Evolutionary conservation across 2,888 invertebrate genomes (phyloP).

Genomic region (Sinotaia quadrata): DNA sequence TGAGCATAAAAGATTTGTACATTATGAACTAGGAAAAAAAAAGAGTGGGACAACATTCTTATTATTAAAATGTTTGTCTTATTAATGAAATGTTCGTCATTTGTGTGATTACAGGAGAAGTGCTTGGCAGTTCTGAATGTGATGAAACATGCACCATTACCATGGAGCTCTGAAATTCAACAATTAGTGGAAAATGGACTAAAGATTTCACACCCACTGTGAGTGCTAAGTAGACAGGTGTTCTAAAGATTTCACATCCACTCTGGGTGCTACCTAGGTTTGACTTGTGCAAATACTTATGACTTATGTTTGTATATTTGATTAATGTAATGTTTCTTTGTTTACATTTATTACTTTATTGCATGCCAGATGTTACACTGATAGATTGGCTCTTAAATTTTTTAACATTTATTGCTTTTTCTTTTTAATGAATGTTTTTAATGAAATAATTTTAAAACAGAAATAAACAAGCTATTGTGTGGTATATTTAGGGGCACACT

Average conservation of each 20-base stretch:
- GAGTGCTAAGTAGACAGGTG: slow-evolving; percentile 31
- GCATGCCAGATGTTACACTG: neutral
- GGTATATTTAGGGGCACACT: no score
- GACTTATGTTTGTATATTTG: neutral
- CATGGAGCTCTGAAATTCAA: slow-evolving; percentile 59
- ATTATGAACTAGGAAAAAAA: no score
- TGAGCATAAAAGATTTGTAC: no score
- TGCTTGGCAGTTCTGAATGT: slow-evolving; percentile 59
- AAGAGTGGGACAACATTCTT: no score
- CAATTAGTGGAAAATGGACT: slow-evolving; percentile 56
- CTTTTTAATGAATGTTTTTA: no score
- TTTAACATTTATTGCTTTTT: neutral
- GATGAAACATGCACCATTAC: slow-evolving; percentile 61
- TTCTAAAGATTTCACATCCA: slow-evolving; percentile 54
- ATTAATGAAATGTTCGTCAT: no score
- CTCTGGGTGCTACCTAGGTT: slow-evolving; percentile 40
- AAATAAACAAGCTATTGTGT: no score
- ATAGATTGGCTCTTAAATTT: neutral
- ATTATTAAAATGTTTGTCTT: no score
- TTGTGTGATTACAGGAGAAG: slow-evolving; percentile 51
- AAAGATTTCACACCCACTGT: slow-evolving; percentile 56
- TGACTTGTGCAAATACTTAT: neutral
- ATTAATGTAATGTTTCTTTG: neutral
- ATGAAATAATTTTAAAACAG: no score
- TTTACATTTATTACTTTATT: neutral